A percentile compares a stretch with the other conserved stretches of the same genome.
Evolutionary conservation across 2,888 invertebrate genomes (phyloP).

Genomic region (Tenthredo distinguenda): DNA sequence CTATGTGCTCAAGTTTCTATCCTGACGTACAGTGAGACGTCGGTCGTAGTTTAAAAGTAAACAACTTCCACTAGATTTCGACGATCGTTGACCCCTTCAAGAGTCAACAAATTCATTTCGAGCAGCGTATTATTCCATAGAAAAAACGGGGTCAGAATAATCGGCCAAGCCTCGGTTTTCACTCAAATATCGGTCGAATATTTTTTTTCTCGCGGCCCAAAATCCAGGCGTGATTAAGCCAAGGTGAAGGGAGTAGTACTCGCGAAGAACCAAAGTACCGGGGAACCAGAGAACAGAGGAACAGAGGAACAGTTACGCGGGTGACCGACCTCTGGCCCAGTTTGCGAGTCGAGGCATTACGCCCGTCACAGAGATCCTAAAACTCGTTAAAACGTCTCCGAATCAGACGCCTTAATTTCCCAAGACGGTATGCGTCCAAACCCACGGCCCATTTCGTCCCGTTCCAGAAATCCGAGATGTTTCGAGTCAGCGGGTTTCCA

Average conservation of each 20-base stretch:
- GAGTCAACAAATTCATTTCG: not conserved
- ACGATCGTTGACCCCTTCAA: not conserved
- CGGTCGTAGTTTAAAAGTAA: not conserved
- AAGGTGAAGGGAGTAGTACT: slow-evolving; percentile 7
- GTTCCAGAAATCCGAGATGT: not conserved
- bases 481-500: not conserved
- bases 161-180: not conserved
- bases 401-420: slow-evolving; percentile 7
- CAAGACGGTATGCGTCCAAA: not conserved
- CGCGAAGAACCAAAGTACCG: not conserved
- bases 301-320: slow-evolving; percentile 48
- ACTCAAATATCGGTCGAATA: not conserved
- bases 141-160: not conserved
- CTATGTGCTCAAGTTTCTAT: not conserved
- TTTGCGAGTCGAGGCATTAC: slow-evolving; percentile 28
- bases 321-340: slow-evolving; percentile 48
- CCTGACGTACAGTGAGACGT: not conserved
- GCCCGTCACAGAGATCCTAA: slow-evolving; percentile 22
- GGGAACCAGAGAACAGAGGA: slow-evolving; percentile 18
- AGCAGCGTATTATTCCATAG: not conserved
- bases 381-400: slow-evolving; percentile 4
- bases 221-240: not conserved
- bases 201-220: not conserved
- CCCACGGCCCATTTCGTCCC: too few relatives aligned
- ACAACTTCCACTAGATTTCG: not conserved